Evolutionary conservation across 1,140 invertebrate species (phyloP).

Genomic region (Halesus radiatus): DNA sequence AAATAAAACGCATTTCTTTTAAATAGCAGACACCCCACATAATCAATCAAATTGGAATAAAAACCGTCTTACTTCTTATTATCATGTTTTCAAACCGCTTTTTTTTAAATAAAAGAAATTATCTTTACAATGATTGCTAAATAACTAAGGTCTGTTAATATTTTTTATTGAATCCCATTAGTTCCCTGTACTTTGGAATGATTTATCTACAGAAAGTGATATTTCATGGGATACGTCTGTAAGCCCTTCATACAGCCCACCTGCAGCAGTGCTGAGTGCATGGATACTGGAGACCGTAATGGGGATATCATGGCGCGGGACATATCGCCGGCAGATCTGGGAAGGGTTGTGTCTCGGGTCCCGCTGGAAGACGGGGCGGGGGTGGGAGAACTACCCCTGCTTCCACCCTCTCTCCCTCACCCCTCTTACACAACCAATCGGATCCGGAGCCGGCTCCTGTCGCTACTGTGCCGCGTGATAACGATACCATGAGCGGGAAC

Average conservation of each 20-base stretch:
- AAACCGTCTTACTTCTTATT: too few relatives aligned
- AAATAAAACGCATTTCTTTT: too few relatives aligned
- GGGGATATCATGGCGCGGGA: constrained; percentile 49
- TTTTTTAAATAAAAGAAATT: too few relatives aligned
- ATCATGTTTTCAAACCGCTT: too few relatives aligned
- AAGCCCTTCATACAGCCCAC: background rate
- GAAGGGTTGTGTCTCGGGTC: constrained; percentile 49
- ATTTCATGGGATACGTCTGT: background rate
- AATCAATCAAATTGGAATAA: too few relatives aligned
- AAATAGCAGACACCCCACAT: too few relatives aligned
- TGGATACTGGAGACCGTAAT: background rate
- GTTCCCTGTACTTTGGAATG: too few relatives aligned
- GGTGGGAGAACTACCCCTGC: background rate
- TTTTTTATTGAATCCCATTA: too few relatives aligned
- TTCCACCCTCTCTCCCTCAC: background rate
- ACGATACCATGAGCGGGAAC: constrained; percentile 20
- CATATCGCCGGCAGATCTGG: constrained; percentile 48
- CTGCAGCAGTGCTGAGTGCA: background rate
- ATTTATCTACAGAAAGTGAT: too few relatives aligned
- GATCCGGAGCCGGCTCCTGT: constrained; percentile 40
- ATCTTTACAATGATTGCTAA: too few relatives aligned
- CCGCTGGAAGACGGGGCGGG: background rate
- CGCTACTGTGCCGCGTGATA: constrained; percentile 43
- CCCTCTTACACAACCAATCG: constrained; percentile 53
- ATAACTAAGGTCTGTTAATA: too few relatives aligned